Conservation (phyloP, 2,888 invertebrate genomes). For the Pantelozetes paolii region DNA sequence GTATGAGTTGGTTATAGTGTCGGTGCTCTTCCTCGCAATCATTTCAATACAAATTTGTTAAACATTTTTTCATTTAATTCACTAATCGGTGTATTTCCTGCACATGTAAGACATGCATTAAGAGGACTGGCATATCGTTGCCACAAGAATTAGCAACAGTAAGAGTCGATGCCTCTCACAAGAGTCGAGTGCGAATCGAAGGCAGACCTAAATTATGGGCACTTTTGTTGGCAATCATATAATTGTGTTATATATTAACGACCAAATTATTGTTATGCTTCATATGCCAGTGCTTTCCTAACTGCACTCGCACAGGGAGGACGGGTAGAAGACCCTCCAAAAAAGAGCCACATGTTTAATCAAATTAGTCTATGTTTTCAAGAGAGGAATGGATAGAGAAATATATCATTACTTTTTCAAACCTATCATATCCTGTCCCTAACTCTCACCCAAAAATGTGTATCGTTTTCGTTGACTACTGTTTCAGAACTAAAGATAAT, state of each 20-base stretch:
- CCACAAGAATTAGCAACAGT: constrained; percentile 4
- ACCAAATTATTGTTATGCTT: constrained; percentile 18
- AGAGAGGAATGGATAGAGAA: too few species aligned
- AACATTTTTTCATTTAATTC: constrained; percentile 17
- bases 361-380: too few species aligned
- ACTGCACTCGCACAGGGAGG: too few species aligned
- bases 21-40: not conserved
- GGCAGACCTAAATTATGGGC: not conserved
- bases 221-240: not conserved
- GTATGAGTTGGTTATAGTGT: too few species aligned
- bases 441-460: too few species aligned
- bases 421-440: too few species aligned
- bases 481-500: too few species aligned
- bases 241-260: not conserved
- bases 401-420: too few species aligned
- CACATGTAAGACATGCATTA: constrained; percentile 19
- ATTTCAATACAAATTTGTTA: constrained; percentile 3
- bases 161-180: not conserved
- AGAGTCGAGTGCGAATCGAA: not conserved
- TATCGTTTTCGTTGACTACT: too few species aligned
- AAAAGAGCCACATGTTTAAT: too few species aligned
- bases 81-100: constrained; percentile 23
- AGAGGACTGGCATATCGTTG: not conserved
- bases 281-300: not conserved
- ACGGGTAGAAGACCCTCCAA: too few species aligned